Base-by-base conservation (phyloP, 64 coral and sea anemone genomes). In the Montipora capricornis region DNA sequence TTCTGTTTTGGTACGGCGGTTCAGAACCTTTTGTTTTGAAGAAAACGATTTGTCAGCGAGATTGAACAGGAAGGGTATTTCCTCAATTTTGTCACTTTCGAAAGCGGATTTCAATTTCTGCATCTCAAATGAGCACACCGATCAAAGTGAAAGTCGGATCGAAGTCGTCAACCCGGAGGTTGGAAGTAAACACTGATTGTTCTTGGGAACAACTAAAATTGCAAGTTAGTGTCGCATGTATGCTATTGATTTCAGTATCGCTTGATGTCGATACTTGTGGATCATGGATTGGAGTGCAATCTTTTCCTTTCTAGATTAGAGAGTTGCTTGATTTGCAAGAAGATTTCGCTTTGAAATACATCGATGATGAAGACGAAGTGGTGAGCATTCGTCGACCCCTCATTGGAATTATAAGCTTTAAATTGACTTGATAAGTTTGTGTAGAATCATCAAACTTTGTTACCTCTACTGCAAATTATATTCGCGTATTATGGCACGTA, bases 361-460 rank as follows among this genome's bases (percentile, higher is more conserved):
- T 82, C 75, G 90, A 92, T 53, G 90, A 92, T 20, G 90, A 92
- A 52, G 82, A 85, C 73, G 90, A 92, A 49, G n/a, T 92, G 90
- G 90, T 92, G 49, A 20, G 70, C 47, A 66, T 64, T 57, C 11
- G 53, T 37, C 37, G 37, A 37, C 37, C 37, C 37, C 37, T 37
- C 37, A 37, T 37, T 37, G 37, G 37, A 37, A 37, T 37, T 37
- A 37, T 37, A 37, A 37, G 37, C 37, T 2, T 1, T 37, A 37
- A 37, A 37, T 37, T 37, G 37, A 37, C 37, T 37, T 37, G 37
- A 37, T 37, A 37, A 37, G 37, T 37, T 37, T 37, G 37, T 37
- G 37, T 37, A 37, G 37, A 37, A 64, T 64, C 13, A 64, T 64
- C 61, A 64, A 64, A 64, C 61, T 64, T 37, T 2, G 37, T 37